Evolutionary conservation across 2,888 invertebrate species (phyloP).

Genomic region (Macroteleia sp.): DNA sequence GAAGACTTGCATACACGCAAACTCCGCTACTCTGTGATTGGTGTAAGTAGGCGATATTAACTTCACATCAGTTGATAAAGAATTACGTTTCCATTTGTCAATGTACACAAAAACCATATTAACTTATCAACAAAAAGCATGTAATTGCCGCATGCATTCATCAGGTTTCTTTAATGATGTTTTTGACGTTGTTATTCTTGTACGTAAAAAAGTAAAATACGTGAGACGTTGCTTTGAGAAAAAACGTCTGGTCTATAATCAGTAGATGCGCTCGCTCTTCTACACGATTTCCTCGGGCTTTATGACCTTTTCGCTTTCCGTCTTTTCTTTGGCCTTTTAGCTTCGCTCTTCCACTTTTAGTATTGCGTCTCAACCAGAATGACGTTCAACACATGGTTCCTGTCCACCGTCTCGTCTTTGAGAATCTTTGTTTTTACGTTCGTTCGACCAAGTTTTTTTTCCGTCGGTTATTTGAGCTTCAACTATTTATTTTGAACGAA

Average conservation of each 20-base stretch:
- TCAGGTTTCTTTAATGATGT: conserved; percentile 24
- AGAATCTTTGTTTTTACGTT: conserved; percentile 31
- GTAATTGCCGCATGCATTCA: conserved; percentile 8
- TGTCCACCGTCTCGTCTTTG: conserved; percentile 66
- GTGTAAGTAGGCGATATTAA: no score
- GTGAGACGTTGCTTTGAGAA: conserved; percentile 22
- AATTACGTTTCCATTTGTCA: no score
- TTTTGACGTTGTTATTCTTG: conserved; percentile 23
- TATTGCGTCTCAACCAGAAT: conserved; percentile 66
- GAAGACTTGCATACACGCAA: no score
- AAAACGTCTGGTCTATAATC: conserved; percentile 46
- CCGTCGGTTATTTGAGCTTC: background rate
- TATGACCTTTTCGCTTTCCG: conserved; percentile 49
- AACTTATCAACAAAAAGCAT: no score
- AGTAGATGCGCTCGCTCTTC: conserved; percentile 27
- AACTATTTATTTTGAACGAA: no score
- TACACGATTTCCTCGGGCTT: conserved; percentile 41
- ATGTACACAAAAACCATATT: no score
- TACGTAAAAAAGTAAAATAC: background rate
- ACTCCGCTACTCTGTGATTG: no score
- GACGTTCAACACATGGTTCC: conserved; percentile 73
- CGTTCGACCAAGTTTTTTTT: conserved; percentile 3
- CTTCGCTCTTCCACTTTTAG: conserved; percentile 54
- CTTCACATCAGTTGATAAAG: no score
- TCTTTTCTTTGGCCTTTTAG: conserved; percentile 57